Conservation (phyloP, 1,140 invertebrate genomes). For the Drosophila navojoa region DNA sequence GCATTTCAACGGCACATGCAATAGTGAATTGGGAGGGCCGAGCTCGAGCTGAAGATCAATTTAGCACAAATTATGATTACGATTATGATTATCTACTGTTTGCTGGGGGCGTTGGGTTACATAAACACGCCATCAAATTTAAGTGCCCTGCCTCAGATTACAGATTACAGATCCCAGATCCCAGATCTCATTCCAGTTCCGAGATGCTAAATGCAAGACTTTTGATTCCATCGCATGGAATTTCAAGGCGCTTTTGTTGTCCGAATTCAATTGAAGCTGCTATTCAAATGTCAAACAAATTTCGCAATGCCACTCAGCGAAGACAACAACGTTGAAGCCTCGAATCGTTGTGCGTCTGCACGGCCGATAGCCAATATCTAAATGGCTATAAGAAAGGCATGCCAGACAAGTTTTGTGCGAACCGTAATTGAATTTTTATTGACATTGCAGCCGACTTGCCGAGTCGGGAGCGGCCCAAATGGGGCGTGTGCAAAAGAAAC, state of each 20-base stretch:
- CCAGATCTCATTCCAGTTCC: slow-evolving; percentile 48
- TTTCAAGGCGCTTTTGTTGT: slow-evolving; percentile 33
- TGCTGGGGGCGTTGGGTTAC: slow-evolving; percentile 54
- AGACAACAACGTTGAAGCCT: slow-evolving; percentile 60
- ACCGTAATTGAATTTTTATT: slow-evolving; percentile 82
- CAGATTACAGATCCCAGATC: slow-evolving; percentile 36
- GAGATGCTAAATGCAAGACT: slow-evolving; percentile 14
- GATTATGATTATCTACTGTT: slow-evolving; percentile 74
- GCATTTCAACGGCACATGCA: not conserved
- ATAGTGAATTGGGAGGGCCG: not conserved
- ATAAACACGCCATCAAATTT: slow-evolving; percentile 78
- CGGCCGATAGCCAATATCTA: slow-evolving; percentile 55
- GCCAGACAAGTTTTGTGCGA: slow-evolving; percentile 49
- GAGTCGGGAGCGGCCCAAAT: not conserved
- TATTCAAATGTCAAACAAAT: slow-evolving; percentile 68
- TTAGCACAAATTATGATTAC: slow-evolving; percentile 54
- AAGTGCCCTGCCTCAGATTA: slow-evolving; percentile 64
- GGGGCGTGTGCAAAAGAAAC: slow-evolving; percentile 9
- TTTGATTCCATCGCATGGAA: slow-evolving; percentile 18
- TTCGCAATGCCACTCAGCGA: slow-evolving; percentile 45
- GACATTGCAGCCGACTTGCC: slow-evolving; percentile 55
- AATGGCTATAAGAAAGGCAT: slow-evolving; percentile 66
- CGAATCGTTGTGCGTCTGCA: slow-evolving; percentile 40
- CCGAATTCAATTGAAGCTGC: slow-evolving; percentile 47
- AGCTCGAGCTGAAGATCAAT: not conserved